These are phyloP conservation scores for Leguminivora glycinivorella DNA, from an alignment of 1,140 invertebrate species.

Conservation along the genomic window DNA sequence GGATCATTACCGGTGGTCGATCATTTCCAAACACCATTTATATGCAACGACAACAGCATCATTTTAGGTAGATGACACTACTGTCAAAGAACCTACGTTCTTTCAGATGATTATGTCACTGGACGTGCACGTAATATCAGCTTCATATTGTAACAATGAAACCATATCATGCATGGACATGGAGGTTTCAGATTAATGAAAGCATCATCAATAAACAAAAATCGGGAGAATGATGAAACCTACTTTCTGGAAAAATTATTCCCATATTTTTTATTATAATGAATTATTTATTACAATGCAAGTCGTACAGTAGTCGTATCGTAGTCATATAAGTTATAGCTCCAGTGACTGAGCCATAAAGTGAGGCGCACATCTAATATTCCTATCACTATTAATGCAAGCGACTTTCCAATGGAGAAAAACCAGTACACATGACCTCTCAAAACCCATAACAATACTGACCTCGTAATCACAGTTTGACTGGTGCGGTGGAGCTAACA, in stretches of 20 bases:
- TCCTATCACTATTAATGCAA: neutral
- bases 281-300: neutral
- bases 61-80: neutral
- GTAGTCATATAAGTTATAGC: slow-evolving; percentile 50
- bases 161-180: too few relatives aligned
- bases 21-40: slow-evolving; percentile 38
- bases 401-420: neutral
- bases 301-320: neutral
- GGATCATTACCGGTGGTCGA: slow-evolving; percentile 49
- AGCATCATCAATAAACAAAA: too few relatives aligned
- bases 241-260: too few relatives aligned
- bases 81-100: too few relatives aligned
- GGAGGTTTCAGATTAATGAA: too few relatives aligned
- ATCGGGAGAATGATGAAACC: too few relatives aligned
- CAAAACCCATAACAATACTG: neutral
- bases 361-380: slow-evolving; percentile 35
- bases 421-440: neutral
- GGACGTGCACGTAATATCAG: too few relatives aligned
- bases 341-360: slow-evolving; percentile 53
- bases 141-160: too few relatives aligned
- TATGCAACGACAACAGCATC: slow-evolving; percentile 20
- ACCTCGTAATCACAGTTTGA: neutral
- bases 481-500: slow-evolving; percentile 30
- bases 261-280: too few relatives aligned
- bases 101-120: neutral